phyloP scores from a whole-genome alignment of 2,113 vertebrate species.

The Tragelaphus strepsiceros region DNA sequence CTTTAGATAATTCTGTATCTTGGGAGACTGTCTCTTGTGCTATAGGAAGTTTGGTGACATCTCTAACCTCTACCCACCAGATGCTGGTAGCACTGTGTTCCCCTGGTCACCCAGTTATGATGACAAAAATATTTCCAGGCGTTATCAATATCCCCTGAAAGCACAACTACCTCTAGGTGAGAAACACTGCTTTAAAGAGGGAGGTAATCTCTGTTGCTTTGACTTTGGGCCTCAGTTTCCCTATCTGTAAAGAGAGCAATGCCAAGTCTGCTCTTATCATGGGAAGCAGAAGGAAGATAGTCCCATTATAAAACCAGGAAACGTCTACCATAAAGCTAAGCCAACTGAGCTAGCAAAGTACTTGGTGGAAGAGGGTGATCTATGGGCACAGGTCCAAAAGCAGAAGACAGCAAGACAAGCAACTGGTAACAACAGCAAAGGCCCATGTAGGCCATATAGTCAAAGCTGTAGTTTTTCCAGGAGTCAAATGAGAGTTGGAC shows the following conservation, averaged over 20 bases:
- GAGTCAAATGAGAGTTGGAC: not conserved
- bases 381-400: conserved; percentile 1
- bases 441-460: not conserved
- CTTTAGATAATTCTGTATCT: not conserved
- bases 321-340: not conserved
- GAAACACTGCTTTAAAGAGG: not conserved
- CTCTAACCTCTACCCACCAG: not conserved
- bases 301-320: not conserved
- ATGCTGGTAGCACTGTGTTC: no score
- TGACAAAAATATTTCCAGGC: not conserved
- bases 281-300: not conserved
- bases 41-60: not conserved
- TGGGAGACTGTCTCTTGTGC: no score
- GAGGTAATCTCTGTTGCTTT: not conserved
- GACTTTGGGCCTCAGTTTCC: conserved; percentile 14
- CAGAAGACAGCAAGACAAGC: not conserved
- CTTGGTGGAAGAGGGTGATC: not conserved
- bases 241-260: not conserved
- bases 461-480: not conserved
- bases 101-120: not conserved
- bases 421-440: not conserved
- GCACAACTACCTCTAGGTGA: not conserved
- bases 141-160: not conserved
- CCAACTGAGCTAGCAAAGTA: conserved; percentile 27
- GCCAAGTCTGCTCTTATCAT: not conserved